Base-by-base conservation (phyloP, 2,888 invertebrate genomes). In the Platerodrilus igneus region DNA sequence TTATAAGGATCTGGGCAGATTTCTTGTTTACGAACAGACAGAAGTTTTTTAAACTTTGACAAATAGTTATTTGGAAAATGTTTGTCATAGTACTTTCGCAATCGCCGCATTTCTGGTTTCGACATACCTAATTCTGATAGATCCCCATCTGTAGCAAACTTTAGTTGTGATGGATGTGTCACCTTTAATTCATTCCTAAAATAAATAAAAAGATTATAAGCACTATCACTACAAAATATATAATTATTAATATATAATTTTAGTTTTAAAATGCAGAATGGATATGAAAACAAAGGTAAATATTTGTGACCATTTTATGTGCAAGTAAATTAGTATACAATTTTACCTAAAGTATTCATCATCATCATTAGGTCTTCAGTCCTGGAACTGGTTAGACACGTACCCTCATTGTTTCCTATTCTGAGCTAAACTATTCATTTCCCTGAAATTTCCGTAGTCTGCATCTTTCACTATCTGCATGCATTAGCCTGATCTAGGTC, bases 121-220 rank as follows among this genome's bases (percentile, higher is more conserved):
- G 92, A 89, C 76, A 95, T 83, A 9, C 96, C 96, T 58, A 99
- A 85, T 54, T 88, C 86, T 36, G 78, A 74, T 46, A 97, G 73
- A 69, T 99, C 97, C 58, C 92, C 89, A 58, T 90, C 91, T 21
- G 87, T 85, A 29, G 95, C 94, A 75, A 91, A 96, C 70, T 95
- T 95, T 28, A 96, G 72, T 67, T 93, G 92, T 26, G 88, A 82
- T 3, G 88, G 81, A 68, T 85, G 89, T 55, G 82, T 83, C 33
- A 92, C 83, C 76, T 94, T 95, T 56, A 96, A 73, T 62, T 90
- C 86, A 63, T 86, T 86, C 68, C 86, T 88, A 68, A 72, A 74
- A 71, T 53, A 47, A 45, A 50, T 38, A 48, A 45, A 41, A 28
- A 11, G 30, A 15, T 29, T 34, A n/a, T n/a, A n/a, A n/a, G n/a